These are phyloP conservation scores for Pterostichus niger DNA, from an alignment of 2,888 invertebrate genomes.

Conservation along the genomic window DNA sequence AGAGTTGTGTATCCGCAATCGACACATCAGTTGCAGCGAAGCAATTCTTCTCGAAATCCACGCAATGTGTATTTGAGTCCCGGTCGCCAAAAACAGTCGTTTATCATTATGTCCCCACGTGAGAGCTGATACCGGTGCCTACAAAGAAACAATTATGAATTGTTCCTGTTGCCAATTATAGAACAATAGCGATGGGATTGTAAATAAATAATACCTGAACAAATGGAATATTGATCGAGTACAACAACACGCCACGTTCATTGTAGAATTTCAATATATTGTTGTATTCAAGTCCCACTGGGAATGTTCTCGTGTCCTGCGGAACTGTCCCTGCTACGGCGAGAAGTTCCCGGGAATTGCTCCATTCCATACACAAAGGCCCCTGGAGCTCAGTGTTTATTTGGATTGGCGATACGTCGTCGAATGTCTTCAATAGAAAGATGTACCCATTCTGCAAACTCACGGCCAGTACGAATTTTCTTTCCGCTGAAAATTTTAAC, in stretches of 20 bases:
- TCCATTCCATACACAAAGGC: conserved; percentile 96
- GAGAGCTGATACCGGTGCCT: conserved; percentile 93
- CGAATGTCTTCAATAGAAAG: conserved; percentile 92
- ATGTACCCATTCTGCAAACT: conserved; percentile 94
- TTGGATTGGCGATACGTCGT: conserved; percentile 94
- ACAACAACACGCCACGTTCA: conserved; percentile 89
- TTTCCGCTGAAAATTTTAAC: conserved; percentile 77
- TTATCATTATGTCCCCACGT: conserved; percentile 99
- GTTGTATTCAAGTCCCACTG: conserved; percentile 81
- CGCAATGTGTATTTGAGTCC: conserved; percentile 94
- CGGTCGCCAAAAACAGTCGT: conserved; percentile 95
- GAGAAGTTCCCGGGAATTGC: conserved; percentile 93
- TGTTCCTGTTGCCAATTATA: conserved; percentile 55
- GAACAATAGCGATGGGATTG: conserved; percentile 31
- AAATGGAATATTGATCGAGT: conserved; percentile 88
- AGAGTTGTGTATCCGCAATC: conserved; percentile 88
- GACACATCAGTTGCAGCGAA: conserved; percentile 92
- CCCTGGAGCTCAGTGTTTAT: conserved; percentile 90
- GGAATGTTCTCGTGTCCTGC: conserved; percentile 73
- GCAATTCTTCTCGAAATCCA: conserved; percentile 95
- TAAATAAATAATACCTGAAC: conserved; percentile 80
- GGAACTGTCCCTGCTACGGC: conserved; percentile 91
- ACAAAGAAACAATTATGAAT: conserved; percentile 70
- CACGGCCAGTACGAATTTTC: conserved; percentile 90
- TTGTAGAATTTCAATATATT: conserved; percentile 96